Evolutionary conservation across 2,113 vertebrate genomes (phyloP).

Genomic region (Eudyptes chrysolophus): DNA sequence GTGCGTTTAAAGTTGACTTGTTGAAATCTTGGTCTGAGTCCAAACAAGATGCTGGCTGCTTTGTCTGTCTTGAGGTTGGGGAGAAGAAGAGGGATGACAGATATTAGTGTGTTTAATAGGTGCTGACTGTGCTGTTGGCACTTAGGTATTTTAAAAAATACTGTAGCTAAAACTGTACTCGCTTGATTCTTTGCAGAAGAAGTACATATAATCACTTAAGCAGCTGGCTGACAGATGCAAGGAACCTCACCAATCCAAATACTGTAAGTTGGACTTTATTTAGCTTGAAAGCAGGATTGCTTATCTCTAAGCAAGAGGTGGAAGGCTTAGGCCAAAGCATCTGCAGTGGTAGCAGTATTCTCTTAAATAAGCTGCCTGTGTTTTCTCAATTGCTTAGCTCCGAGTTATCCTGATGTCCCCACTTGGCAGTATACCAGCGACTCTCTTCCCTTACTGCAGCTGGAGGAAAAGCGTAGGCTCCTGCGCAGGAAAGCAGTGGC

Average conservation of each 20-base stretch:
- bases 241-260: constrained; percentile 99
- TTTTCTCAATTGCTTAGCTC: background rate
- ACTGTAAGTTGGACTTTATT: constrained; percentile 84
- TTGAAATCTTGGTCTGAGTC: background rate
- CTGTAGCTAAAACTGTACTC: constrained; percentile 17
- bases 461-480: background rate
- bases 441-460: background rate
- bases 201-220: constrained; percentile 98
- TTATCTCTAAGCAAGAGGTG: background rate
- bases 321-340: background rate
- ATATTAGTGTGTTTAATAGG: background rate
- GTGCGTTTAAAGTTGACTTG: background rate
- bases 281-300: background rate
- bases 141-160: background rate
- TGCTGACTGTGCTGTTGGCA: background rate
- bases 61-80: background rate
- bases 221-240: constrained; percentile 98
- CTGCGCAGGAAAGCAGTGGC: background rate
- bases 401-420: background rate
- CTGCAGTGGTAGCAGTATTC: background rate
- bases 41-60: background rate
- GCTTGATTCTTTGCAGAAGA: constrained; percentile 82
- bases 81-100: background rate
- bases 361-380: background rate
- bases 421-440: background rate